Base-by-base conservation (phyloP, 2,797 vertebrate genomes). In the Heliangelus exortis region DNA sequence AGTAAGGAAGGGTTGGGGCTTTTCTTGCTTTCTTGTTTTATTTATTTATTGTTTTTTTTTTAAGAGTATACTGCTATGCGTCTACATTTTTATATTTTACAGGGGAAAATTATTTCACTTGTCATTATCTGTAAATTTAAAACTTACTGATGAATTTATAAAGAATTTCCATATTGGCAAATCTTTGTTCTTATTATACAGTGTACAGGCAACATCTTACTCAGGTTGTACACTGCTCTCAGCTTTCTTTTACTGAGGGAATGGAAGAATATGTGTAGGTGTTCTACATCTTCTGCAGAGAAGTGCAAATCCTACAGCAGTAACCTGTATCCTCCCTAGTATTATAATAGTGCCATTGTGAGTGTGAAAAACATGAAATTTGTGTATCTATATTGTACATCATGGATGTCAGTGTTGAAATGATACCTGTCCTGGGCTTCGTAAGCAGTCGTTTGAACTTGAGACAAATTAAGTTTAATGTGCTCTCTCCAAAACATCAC, bases 361-460 rank as follows among this genome's bases (percentile, higher is more conserved):
- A 59, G 20, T 83, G 22, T 79, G 71, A 96, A 95, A 79, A 57
- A 11, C 11, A 48, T 89, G 75, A 91, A 74, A 91, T 96, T 71
- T 90, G 26, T 78, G 43, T 90, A 45, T 20, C 67, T 62, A 1
- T 84, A 43, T 66, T 74, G 36, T 80, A 59, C 48, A 57, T 78
- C 21, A 23, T 67, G 45, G 23, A 62, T 92, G 53, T 75, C 79
- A 93, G 17, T 15, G 47, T 51, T 89, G 74, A 90, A 94, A 48
- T 75, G 26, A 77, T 92, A 31, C 29, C 82, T 83, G 26, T 69
- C 29, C 41, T 58, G 72, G 18, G 54, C 31, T 94, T 79, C 65
- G 36, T 62, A 58, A 93, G 36, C 55, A 73, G 31, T 87, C 34
- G 65, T 93, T 95, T 94, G 58, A 85, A 87, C 18, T 71, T 76